Percentiles rank a stretch among this genome's conserved stretches.
These are phyloP conservation scores for Nerophis lumbriciformis DNA, from an alignment of 2,113 vertebrate species.

Conservation along the genomic window DNA sequence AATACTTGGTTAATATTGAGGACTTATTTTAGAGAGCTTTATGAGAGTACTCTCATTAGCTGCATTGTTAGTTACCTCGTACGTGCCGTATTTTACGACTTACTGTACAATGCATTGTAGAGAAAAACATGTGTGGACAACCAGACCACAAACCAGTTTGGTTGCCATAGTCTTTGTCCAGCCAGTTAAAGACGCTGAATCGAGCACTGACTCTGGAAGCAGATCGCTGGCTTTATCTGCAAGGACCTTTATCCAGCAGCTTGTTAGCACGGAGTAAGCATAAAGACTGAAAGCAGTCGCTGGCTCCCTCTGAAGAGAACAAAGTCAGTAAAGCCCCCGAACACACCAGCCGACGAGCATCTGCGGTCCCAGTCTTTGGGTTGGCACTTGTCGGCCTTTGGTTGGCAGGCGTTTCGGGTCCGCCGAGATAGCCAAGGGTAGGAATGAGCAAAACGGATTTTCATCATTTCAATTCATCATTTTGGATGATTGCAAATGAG, in stretches of 20 bases:
- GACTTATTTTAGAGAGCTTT: too few species aligned
- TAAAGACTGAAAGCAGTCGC: background rate
- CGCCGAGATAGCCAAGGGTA: background rate
- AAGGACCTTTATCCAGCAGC: background rate
- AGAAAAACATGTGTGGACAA: too few species aligned
- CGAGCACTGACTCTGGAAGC: background rate
- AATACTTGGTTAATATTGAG: too few species aligned
- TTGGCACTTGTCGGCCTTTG: background rate
- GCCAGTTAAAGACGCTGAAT: background rate
- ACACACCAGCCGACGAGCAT: background rate
- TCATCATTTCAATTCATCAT: background rate
- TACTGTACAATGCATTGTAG: too few species aligned
- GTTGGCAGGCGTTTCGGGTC: background rate
- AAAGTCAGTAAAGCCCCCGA: background rate
- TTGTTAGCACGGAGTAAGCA: background rate
- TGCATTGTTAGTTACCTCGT: too few species aligned
- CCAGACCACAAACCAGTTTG: too few species aligned
- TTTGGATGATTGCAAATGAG: background rate
- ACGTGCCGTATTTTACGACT: too few species aligned
- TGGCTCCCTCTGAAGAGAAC: background rate
- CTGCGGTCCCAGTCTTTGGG: background rate
- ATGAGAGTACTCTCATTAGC: too few species aligned
- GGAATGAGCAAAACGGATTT: background rate
- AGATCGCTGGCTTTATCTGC: too few species aligned
- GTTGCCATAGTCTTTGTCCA: too few species aligned